Base-by-base conservation (phyloP, 2,113 vertebrate species). In the Cyprinodon brontotheroides region DNA sequence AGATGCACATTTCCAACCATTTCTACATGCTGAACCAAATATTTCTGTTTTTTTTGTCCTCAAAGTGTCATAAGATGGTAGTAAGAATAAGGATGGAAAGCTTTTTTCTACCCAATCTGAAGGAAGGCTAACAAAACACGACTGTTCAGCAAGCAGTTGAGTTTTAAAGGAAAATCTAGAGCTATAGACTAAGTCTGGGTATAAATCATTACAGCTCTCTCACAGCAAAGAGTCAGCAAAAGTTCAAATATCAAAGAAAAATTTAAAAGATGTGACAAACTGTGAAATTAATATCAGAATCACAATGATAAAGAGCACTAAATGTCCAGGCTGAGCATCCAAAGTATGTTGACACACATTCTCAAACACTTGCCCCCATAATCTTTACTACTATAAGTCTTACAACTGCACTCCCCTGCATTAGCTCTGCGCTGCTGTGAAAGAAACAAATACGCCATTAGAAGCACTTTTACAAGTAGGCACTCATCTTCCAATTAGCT, bases 401-500 rank as follows among this genome's bases (percentile, higher is more conserved):
- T 91, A 93, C 95, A 95, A 79, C 92, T 95, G 95, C 95, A 96
- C 95, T 96, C 95, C 93, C 94, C 93, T 86, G 89, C 90, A 91
- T 98, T 97, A 97, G 96, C 94, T 90, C 63, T 75, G 94, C 86
- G 95, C 94, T 95, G 94, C 96, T 96, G 94, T 89, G 94, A 96
- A 95, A 96, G 95, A 95, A 96, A 95, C 96, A 97, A 97, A 98
- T 96, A 96, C 96, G 95, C 96, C 96, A 98, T 98, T 98, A 98
- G 96, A 96, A 98, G 96, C 96, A 96, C 96, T 99, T 98, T 97
- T 97, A 97, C 96, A 97, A 96, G 96, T 96, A 97, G 96, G 96
- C 96, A 96, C 97, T 97, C 97, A 96, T 97, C 96, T 96, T 95
- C 97, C 96, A 98, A 99, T 99, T 99, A 99, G 97, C 96, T 97